These are phyloP conservation scores for Acrocephalus arundinaceus DNA, from an alignment of 2,113 vertebrate genomes.

Conservation along the genomic window DNA sequence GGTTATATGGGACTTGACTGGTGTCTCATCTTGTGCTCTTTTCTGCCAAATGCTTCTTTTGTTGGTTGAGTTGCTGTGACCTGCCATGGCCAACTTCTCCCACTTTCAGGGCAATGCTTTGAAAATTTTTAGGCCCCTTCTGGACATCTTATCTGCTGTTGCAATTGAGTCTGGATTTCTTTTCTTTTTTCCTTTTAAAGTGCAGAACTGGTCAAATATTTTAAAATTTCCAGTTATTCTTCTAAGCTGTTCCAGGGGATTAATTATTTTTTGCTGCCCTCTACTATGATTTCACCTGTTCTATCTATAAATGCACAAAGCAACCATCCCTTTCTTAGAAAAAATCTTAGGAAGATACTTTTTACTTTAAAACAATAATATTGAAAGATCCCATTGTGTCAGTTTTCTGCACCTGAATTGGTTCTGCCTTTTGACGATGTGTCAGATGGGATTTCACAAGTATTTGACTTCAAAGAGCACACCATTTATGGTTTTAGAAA, in stretches of 20 bases:
- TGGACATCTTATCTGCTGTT: neutral
- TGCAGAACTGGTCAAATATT: neutral
- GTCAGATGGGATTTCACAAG: conserved; percentile 21
- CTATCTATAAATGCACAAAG: neutral
- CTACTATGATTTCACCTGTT: neutral
- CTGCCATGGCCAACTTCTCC: neutral
- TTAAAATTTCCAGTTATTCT: neutral
- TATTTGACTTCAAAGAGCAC: neutral
- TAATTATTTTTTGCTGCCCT: neutral
- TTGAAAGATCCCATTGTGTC: neutral
- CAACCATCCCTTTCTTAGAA: neutral
- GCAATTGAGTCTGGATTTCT: neutral
- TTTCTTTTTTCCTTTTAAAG: neutral
- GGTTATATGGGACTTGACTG: neutral
- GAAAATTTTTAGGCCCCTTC: neutral
- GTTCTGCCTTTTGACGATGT: neutral
- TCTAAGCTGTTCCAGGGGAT: neutral
- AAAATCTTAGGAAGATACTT: neutral
- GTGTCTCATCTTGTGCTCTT: neutral
- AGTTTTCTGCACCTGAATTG: neutral
- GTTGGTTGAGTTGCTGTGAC: neutral
- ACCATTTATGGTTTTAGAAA: neutral
- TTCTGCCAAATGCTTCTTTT: neutral
- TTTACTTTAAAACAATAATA: neutral
- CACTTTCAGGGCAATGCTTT: neutral